Conservation (phyloP, 2,797 vertebrate species). For the Petrocephalus sullivani region DNA sequence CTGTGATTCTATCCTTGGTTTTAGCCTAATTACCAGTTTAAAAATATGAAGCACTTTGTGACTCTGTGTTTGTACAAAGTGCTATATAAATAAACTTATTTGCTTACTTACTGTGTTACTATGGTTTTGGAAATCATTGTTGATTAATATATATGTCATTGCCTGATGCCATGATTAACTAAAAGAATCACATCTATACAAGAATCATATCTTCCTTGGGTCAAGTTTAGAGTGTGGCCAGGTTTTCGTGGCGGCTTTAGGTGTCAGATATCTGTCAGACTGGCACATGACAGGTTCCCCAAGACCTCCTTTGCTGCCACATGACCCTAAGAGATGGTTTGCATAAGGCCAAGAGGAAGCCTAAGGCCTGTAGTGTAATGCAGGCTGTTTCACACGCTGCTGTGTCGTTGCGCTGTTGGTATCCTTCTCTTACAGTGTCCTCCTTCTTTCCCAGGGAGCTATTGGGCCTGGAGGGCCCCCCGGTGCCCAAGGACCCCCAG, state of each 20-base stretch:
- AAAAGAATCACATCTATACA: background rate
- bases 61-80: background rate
- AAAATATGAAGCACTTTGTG: background rate
- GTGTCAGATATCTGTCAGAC: background rate
- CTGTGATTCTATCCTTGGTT: background rate
- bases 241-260: background rate
- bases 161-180: background rate
- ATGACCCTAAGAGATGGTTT: background rate
- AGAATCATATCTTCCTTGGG: background rate
- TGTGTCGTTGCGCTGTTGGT: background rate
- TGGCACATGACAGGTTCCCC: background rate
- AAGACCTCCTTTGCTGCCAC: background rate
- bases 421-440: background rate
- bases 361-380: background rate
- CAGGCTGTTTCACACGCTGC: background rate
- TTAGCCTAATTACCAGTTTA: background rate
- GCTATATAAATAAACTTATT: background rate
- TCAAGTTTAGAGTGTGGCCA: background rate
- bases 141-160: background rate
- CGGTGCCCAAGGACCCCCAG: constrained; percentile 83
- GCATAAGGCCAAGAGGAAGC: background rate
- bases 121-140: background rate
- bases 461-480: constrained; percentile 73
- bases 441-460: constrained; percentile 68
- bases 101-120: background rate